Evolutionary conservation across 2,113 vertebrate species (phyloP), one percentile per base, ranked within the genome.

Genomic region (Poeciliopsis prolifica): DNA sequence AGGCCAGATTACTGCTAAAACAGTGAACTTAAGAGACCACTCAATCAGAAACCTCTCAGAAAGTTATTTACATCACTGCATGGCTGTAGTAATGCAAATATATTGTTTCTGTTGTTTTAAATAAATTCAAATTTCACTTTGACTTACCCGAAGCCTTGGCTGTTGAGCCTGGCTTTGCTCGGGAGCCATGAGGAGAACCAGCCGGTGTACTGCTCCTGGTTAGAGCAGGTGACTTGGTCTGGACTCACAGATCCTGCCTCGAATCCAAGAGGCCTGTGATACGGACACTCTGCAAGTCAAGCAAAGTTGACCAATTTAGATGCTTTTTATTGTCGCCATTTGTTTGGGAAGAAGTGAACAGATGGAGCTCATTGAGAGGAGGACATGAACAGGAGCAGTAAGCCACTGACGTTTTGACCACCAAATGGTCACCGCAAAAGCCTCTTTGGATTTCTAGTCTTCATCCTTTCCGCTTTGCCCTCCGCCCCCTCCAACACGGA

Each of bases 181-280:
- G 98, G 94, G 0, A 95, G 93, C 98, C 98, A 99, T 0, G 97
- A 98, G 74, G 98, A 96, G 86, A 98, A 99, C 98, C 98, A 99
- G 75, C 97, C 98, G 0, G 95, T 95, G 75, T 99, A 99, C 91
- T 99, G 97, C 62, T 98, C 97, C 6, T 97, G 93, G 82, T 96
- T 98, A 88, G 98, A 97, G 87, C 97, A 99, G 88, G 93, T 97
- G 90, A 99, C 96, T 94, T 99, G 98, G 30, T 98, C 97, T 1
- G 95, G 68, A 60, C 84, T 94, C 63, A 99, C 94, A 0, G 96
- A 93, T 6, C 98, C 98, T 0, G 96, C 97, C 83, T 99, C 98
- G 0, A 99, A 98, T 58, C 98, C 98, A 75, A 99, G 84, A 9
- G 98, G 96, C 72, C 92, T 96, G 92, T 99, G 98, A 86, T 98